phyloP scores from a whole-genome alignment of 2,797 vertebrate genomes.

The Hyperoplus lanceolatus region DNA sequence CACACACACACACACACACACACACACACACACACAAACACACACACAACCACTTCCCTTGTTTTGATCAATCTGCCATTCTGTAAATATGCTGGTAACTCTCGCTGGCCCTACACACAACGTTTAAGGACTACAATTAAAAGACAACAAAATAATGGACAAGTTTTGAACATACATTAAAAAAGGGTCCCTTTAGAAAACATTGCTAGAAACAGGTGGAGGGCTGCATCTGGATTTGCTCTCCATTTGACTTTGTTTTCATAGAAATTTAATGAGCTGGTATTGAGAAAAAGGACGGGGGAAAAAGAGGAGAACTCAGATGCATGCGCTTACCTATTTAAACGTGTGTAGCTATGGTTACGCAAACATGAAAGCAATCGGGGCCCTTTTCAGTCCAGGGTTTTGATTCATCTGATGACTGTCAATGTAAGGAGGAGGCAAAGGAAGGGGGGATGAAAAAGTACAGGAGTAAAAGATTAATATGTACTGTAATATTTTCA shows the following conservation, averaged over 20 bases:
- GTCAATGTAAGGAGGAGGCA: conserved; percentile 66
- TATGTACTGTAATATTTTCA: not conserved
- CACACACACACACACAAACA: not conserved
- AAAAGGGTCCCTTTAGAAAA: conserved; percentile 62
- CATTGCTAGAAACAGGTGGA: conserved; percentile 67
- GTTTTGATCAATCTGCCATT: conserved; percentile 5
- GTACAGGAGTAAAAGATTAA: conserved; percentile 21
- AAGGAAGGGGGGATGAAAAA: conserved; percentile 45
- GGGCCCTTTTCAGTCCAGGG: conserved; percentile 73
- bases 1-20: not conserved
- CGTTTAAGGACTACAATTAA: conserved; percentile 66
- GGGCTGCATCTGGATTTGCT: conserved; percentile 61
- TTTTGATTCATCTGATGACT: conserved; percentile 77
- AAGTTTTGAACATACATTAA: conserved; percentile 60
- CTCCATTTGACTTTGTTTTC: conserved; percentile 72
- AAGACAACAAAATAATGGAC: conserved; percentile 64
- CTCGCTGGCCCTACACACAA: conserved; percentile 47
- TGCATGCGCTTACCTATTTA: conserved; percentile 83
- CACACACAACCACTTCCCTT: not conserved
- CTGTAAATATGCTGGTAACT: not conserved
- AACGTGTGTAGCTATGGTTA: conserved; percentile 85
- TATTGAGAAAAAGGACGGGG: conserved; percentile 69
- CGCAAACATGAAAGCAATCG: conserved; percentile 85
- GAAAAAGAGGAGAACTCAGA: conserved; percentile 71
- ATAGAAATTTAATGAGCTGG: conserved; percentile 83